Evolutionary conservation across 2,113 vertebrate genomes (phyloP).

Genomic region (Siniperca knerii): DNA sequence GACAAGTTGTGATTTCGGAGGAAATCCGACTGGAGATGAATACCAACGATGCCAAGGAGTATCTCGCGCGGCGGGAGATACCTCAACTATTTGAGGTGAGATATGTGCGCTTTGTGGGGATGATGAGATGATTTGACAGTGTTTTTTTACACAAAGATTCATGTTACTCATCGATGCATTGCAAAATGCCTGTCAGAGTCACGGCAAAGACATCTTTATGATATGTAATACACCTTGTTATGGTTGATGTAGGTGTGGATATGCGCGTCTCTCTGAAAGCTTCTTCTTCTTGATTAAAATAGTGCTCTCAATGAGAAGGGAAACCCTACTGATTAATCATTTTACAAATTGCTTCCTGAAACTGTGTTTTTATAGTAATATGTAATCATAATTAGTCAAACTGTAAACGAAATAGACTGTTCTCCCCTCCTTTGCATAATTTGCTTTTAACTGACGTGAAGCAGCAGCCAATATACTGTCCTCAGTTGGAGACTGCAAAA

Average conservation of each 20-base stretch:
- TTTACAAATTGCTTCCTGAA: background rate
- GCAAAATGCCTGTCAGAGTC: background rate
- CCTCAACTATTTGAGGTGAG: conserved; percentile 98
- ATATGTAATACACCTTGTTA: background rate
- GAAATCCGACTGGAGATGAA: conserved; percentile 85
- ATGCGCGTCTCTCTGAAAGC: background rate
- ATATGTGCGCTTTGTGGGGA: conserved; percentile 10
- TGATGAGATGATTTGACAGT: background rate
- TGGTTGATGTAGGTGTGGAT: background rate
- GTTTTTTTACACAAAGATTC: background rate
- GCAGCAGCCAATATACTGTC: background rate
- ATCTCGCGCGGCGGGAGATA: conserved; percentile 93
- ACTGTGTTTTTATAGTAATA: background rate
- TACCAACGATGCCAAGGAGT: conserved; percentile 94
- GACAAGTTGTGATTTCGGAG: conserved; percentile 62
- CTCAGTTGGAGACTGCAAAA: background rate
- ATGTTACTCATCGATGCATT: background rate
- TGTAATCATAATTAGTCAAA: background rate
- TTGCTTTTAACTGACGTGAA: background rate
- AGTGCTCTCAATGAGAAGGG: background rate
- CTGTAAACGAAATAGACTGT: background rate
- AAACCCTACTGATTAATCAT: background rate
- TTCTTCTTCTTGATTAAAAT: background rate
- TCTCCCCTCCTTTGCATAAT: background rate
- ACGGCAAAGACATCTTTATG: background rate